phyloP scores from a whole-genome alignment of 1,140 invertebrate genomes.

The Aethina tumida region DNA sequence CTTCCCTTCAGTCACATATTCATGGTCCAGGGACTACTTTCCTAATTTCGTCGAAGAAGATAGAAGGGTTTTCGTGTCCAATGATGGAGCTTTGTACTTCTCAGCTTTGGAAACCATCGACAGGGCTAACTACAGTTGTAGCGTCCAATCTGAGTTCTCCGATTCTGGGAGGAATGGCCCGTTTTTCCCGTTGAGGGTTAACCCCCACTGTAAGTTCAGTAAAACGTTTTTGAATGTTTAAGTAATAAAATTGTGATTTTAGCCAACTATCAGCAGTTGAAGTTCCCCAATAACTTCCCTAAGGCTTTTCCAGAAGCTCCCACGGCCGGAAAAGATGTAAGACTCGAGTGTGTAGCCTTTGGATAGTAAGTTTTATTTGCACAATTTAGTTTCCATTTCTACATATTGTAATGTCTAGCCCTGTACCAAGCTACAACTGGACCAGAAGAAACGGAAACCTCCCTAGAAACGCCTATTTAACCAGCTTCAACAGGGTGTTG shows the following conservation, averaged over 20 bases:
- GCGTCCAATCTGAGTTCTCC: conserved; percentile 77
- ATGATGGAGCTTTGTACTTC: conserved; percentile 90
- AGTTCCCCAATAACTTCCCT: conserved; percentile 91
- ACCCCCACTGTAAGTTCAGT: conserved; percentile 62
- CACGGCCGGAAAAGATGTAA: conserved; percentile 76
- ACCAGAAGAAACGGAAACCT: conserved; percentile 64
- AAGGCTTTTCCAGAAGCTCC: conserved; percentile 89
- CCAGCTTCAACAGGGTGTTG: conserved; percentile 77
- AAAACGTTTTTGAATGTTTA: neutral
- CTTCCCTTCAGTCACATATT: conserved; percentile 76
- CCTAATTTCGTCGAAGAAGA: conserved; percentile 91
- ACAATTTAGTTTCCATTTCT: no score
- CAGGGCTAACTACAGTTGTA: conserved; percentile 84
- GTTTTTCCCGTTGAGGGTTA: conserved; percentile 73
- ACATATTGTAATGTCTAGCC: no score
- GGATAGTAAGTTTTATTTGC: conserved; percentile 62
- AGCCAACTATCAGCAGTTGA: conserved; percentile 79
- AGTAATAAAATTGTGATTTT: conserved; percentile 28
- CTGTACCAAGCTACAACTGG: conserved; percentile 89
- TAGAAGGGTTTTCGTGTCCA: conserved; percentile 82
- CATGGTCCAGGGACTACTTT: conserved; percentile 82
- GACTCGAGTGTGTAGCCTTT: conserved; percentile 91
- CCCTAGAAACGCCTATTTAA: conserved; percentile 58
- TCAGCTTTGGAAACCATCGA: conserved; percentile 87
- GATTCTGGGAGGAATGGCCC: conserved; percentile 82